phyloP scores from a whole-genome alignment of 2,113 vertebrate species.

The Nipponia nippon region DNA sequence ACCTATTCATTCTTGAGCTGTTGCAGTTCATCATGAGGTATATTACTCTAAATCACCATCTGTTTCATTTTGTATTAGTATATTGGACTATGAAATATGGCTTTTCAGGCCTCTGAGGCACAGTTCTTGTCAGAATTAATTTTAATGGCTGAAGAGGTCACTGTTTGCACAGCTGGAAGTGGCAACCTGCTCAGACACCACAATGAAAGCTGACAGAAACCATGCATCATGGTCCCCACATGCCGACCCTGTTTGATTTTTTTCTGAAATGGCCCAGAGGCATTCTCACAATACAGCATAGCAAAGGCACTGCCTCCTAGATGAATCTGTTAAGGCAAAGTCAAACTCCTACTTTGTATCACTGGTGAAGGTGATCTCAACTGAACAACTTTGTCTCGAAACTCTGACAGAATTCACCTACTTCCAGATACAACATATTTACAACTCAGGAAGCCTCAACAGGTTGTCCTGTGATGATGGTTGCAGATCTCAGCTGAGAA shows the following conservation, averaged over 20 bases:
- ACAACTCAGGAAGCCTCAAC: background rate
- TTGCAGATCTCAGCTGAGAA: background rate
- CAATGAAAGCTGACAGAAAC: constrained; percentile 11
- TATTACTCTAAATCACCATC: background rate
- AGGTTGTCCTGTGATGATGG: background rate
- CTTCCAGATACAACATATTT: background rate
- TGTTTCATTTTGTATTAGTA: background rate
- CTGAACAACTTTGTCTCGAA: background rate
- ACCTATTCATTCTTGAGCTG: background rate
- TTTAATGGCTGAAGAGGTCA: background rate
- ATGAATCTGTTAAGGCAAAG: background rate
- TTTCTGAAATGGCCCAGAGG: background rate
- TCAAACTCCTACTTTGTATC: background rate
- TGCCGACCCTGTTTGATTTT: background rate
- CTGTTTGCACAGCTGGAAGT: background rate
- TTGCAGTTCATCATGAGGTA: background rate
- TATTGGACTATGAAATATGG: background rate
- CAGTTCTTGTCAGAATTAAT: background rate
- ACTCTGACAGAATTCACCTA: background rate
- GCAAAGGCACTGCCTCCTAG: background rate
- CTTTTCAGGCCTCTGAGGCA: background rate
- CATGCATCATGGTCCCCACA: background rate
- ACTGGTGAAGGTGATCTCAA: background rate
- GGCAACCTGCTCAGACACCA: background rate
- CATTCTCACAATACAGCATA: background rate